Conservation (phyloP, 2,888 invertebrate species). For the Lissocephala sabroskyi region DNA sequence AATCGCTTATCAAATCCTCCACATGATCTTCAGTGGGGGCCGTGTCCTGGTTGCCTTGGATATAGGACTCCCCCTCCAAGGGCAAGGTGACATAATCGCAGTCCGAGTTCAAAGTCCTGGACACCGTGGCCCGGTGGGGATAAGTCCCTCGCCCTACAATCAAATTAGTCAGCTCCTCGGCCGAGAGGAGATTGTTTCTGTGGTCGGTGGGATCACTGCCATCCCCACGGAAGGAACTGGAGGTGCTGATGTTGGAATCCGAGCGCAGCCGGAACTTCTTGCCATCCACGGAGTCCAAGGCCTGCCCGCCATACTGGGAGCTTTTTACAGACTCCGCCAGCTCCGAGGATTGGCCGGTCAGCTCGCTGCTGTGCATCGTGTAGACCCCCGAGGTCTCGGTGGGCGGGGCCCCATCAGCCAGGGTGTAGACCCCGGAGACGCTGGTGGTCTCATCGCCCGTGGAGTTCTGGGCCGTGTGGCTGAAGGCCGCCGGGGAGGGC, state of each 20-base stretch:
- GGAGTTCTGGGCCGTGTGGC: slow-evolving; percentile 90
- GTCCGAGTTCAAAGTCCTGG: slow-evolving; percentile 89
- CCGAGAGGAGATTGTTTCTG: slow-evolving; percentile 83
- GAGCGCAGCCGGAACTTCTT: slow-evolving; percentile 78
- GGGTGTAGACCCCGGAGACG: slow-evolving; percentile 76
- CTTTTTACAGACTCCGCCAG: slow-evolving; percentile 75
- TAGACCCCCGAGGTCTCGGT: slow-evolving; percentile 91
- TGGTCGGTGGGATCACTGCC: slow-evolving; percentile 91
- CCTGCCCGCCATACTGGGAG: slow-evolving; percentile 75
- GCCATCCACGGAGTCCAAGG: slow-evolving; percentile 75
- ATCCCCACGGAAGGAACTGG: slow-evolving; percentile 87
- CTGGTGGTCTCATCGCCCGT: slow-evolving; percentile 75
- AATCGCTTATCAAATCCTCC: slow-evolving; percentile 72
- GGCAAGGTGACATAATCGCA: slow-evolving; percentile 88
- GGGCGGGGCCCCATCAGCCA: slow-evolving; percentile 78
- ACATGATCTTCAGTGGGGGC: slow-evolving; percentile 75
- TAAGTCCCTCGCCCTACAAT: slow-evolving; percentile 87
- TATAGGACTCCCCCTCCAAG: slow-evolving; percentile 75
- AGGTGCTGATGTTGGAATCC: slow-evolving; percentile 86
- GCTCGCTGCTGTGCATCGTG: slow-evolving; percentile 80
- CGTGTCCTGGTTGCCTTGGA: slow-evolving; percentile 76
- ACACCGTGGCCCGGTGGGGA: slow-evolving; percentile 84
- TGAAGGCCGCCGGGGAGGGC: slow-evolving; percentile 74
- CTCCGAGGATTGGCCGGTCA: slow-evolving; percentile 76
- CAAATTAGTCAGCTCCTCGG: slow-evolving; percentile 86